Evolutionary conservation across 1,140 invertebrate genomes (phyloP), one percentile per base, ranked within the genome.

Genomic region (Pogonomyrmex barbatus): DNA sequence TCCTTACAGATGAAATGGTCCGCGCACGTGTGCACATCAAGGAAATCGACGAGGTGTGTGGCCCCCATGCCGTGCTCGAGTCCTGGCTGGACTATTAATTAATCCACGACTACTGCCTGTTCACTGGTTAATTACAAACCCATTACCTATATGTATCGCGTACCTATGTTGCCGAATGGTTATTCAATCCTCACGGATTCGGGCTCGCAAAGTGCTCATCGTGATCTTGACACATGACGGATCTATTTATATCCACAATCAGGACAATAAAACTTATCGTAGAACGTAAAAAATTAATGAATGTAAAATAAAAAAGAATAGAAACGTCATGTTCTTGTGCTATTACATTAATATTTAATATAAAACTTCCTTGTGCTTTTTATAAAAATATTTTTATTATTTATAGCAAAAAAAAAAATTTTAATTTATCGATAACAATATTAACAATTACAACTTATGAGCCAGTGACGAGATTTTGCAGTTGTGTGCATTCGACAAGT

Each of bases 41-140:
- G 78, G 45, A 84, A 83, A 86, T 39, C 75, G n/a, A 36, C 84
- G 76, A 90, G 83, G 62, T 90, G 89, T 90, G 86, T 65, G 89
- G 78, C 83, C 56, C 24, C 75, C 89, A 79, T 87, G 84, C 77
- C 70, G 84, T 2, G 83, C 62, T 52, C 78, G 33, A 70, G 83
- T 76, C 75, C 67, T 47, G 24, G n/a, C 42, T 56, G 50, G 36
- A 78, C 89, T 90, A 91, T 90, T 91, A 90, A 91, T 90, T 90
- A 91, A 91, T 77, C 52, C 54, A 63, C 68, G 75, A 87, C 85
- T 90, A 85, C 90, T 82, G 77, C 65, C 81, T 86, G 85, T 87
- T 81, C 54, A 56, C 63, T 30, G 33, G 54, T 88, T 89, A 90
- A 90, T 90, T 90, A 77, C 71, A 68, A 77, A 84, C 52, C 54